Evolutionary conservation across 92 coral and sea anemone species (phyloP).

Genomic region (Palythoa heliodiscus): DNA sequence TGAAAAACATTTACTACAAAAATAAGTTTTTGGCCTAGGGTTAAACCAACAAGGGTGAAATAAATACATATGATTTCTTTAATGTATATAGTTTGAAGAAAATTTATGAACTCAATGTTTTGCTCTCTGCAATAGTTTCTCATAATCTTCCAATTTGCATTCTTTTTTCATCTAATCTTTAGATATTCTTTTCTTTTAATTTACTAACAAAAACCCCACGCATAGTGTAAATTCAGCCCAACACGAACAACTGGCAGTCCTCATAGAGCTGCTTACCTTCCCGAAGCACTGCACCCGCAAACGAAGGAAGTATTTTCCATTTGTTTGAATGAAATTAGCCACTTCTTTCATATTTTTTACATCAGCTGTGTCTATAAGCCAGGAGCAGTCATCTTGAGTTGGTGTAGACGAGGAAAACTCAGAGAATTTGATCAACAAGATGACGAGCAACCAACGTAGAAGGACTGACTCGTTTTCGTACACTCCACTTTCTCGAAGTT

Average conservation of each 20-base stretch:
- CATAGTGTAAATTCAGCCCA: background rate
- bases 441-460: background rate
- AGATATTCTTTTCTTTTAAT: too few relatives aligned
- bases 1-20: too few relatives aligned
- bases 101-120: background rate
- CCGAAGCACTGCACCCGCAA: slow-evolving; percentile 61
- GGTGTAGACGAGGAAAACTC: background rate
- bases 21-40: too few relatives aligned
- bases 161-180: too few relatives aligned
- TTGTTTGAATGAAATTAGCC: slow-evolving; percentile 43
- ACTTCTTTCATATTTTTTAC: slow-evolving; percentile 38
- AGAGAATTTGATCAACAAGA: background rate
- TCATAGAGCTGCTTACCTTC: slow-evolving; percentile 53
- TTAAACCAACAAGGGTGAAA: too few relatives aligned
- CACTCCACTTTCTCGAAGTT: background rate
- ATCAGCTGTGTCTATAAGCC: slow-evolving; percentile 59
- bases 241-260: slow-evolving; percentile 16
- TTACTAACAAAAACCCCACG: background rate
- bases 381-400: slow-evolving; percentile 45
- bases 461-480: background rate
- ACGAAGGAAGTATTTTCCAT: slow-evolving; percentile 65
- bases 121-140: background rate
- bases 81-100: too few relatives aligned
- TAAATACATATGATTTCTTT: too few relatives aligned
- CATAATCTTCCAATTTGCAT: too few relatives aligned